Base-by-base conservation (phyloP, 2,888 invertebrate species). In the Candidula unifasciata region DNA sequence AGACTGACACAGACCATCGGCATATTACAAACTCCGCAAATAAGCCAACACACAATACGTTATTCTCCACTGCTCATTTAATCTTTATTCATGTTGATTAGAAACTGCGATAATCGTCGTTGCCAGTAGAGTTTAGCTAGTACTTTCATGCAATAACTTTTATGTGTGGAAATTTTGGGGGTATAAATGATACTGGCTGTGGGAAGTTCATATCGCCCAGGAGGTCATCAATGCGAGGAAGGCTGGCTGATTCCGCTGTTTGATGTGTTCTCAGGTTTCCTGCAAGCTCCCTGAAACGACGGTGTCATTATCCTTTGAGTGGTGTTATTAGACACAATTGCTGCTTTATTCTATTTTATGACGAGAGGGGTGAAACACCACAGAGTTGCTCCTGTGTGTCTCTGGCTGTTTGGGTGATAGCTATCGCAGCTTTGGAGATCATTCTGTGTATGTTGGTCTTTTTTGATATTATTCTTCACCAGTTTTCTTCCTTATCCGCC, bases 291-390 rank as follows among this genome's bases (percentile, higher is more conserved):
- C n/a, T 44, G 54, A 74, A 74, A 74, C 27, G 54, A 30, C 33
- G 54, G 74, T 54, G 54, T 74, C 54, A 74, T 54, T 74, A 74
- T 54, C 74, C 21, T 30, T 27, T 74, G 74, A 74, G 74, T 74
- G 74, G 74, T 44, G 54, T 52, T 74, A 74, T 74, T 74, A 74
- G 54, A 54, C 54, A 74, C 74, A 74, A 74, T 74, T 74, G 54
- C 54, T 54, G 54, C 30, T 30, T 74, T 74, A 74, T 74, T 74
- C 54, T 18, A 16, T 54, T 74, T 74, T 74, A 74, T 54, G 54
- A 74, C 73, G 24, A n/a, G 44, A n/a, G 3, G 44, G 13, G 44
- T 44, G 13, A 44, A 44, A 44, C 44, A 52, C 37, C 37, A 13
- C 13, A 24, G 18, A 35, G 35, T 71, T 37, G 35, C 10, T 37